Base-by-base conservation (phyloP, 2,888 invertebrate genomes). In the Poecilus cupreus region DNA sequence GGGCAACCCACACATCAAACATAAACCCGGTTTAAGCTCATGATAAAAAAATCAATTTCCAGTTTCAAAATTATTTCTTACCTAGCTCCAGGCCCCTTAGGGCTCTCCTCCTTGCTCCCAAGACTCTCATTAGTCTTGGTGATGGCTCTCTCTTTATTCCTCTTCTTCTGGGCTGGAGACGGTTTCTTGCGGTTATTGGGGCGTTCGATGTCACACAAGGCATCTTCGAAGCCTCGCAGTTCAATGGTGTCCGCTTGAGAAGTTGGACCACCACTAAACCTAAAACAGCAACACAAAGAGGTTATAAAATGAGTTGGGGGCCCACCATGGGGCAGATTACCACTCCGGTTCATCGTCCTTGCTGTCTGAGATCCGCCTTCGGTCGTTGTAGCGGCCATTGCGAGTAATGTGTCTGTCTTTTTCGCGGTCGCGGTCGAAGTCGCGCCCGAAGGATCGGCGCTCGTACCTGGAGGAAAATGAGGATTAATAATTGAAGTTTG, bases 221-320 rank as follows among this genome's bases (percentile, higher is more conserved):
- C 86, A 82, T 95, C 96, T 85, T 98, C 97, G 89, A 98, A 98
- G 16, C 98, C 98, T 68, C 95, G 94, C 85, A 98, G 90, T 89
- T 98, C 98, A 85, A 98, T 98, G 43, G 96, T 97, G 86, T 98
- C 98, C 86, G 94, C 91, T 88, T 97, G 96, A 82, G 97, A 97
- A 82, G 95, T 95, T 60, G 98, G 98, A 57, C 97, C 98, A 82
- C 94, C 94, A 86, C 95, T 95, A 87, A 94, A 95, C 57, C 54
- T 54, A 49, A 13, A 49, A 0, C 5, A 13, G 5, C 49, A 49
- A 16, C 0, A 16, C 16, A 32, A 0, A 32, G 8, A 32, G 2
- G 39, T 39, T n/a, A 39, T 39, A n/a, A 39, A 2, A 93, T 91
- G 90, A 39, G 2, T 3, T 8, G 39, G 8, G 3, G 39, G 3